Conservation (phyloP, 2,888 invertebrate genomes). For the Hirudinaria manillensis region DNA sequence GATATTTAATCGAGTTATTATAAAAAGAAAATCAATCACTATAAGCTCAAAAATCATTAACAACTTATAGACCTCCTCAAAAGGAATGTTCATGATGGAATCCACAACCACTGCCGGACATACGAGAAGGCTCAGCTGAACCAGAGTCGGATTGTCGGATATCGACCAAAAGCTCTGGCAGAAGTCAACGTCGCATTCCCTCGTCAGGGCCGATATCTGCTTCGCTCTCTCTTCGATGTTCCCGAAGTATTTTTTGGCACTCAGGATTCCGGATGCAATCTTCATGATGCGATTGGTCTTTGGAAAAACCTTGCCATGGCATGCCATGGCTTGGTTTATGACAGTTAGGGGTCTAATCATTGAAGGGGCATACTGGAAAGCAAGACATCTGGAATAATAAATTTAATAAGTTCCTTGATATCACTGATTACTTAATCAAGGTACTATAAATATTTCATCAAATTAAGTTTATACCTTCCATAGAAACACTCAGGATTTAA, state of each 20-base stretch:
- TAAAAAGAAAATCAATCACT: no score
- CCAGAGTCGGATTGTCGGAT: constrained; percentile 56
- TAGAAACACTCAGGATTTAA: constrained; percentile 91
- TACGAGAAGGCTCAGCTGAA: background rate
- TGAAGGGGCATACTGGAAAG: constrained; percentile 72
- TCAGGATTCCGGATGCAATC: constrained; percentile 50
- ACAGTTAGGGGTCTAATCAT: constrained; percentile 75
- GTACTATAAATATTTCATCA: no score
- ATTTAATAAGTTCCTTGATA: background rate
- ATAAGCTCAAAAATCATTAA: no score
- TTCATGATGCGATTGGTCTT: constrained; percentile 59
- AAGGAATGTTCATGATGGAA: constrained; percentile 3
- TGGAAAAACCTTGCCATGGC: constrained; percentile 82
- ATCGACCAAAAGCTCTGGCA: constrained; percentile 78
- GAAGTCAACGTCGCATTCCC: constrained; percentile 84
- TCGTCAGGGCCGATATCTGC: constrained; percentile 67
- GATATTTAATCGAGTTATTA: background rate
- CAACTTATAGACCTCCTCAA: background rate
- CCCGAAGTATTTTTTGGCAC: constrained; percentile 68
- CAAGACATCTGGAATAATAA: background rate
- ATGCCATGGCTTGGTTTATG: constrained; percentile 80
- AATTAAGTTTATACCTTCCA: constrained; percentile 65
- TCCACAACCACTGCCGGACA: background rate
- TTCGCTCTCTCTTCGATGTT: constrained; percentile 80
- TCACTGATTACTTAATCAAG: background rate